Conservation (phyloP, 2,113 vertebrate species). For the Lates calcarifer region DNA sequence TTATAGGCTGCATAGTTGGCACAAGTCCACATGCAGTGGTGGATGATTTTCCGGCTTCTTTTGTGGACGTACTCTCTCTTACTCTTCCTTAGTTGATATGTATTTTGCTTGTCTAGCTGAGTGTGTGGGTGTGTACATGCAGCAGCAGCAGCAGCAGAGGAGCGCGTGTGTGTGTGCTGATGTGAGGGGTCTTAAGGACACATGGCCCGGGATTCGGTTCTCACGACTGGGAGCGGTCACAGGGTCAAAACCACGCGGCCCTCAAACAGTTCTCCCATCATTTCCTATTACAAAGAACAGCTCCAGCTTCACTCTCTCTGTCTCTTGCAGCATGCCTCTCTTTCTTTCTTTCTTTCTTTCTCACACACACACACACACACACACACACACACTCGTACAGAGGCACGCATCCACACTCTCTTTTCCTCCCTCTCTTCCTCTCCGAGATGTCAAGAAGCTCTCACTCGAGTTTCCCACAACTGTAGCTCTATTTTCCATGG, state of each 20-base stretch:
- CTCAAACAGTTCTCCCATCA: conserved; percentile 61
- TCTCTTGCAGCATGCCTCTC: neutral
- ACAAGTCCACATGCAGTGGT: conserved; percentile 65
- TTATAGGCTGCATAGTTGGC: conserved; percentile 79
- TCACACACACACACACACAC: conserved; percentile 3
- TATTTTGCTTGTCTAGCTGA: conserved; percentile 10
- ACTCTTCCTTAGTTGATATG: conserved; percentile 19
- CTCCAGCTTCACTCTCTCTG: conserved; percentile 30
- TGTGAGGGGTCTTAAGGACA: conserved; percentile 54
- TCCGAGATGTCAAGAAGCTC: conserved; percentile 48
- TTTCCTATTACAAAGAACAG: conserved; percentile 53
- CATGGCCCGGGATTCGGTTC: conserved; percentile 65
- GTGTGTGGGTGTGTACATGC: conserved; percentile 40
- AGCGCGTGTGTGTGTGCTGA: conserved; percentile 10
- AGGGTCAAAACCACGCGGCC: conserved; percentile 64
- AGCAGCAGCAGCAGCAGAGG: no score
- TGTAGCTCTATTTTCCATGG: conserved; percentile 57
- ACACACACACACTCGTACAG: conserved; percentile 15
- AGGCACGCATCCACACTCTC: neutral
- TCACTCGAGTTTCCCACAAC: conserved; percentile 64
- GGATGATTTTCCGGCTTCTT: conserved; percentile 60
- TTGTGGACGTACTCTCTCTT: conserved; percentile 19
- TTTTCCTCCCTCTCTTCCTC: conserved; percentile 30
- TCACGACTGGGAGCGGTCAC: conserved; percentile 70
- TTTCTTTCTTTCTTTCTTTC: neutral